phyloP scores from a whole-genome alignment of 2,113 vertebrate species.

The Abramis brama region DNA sequence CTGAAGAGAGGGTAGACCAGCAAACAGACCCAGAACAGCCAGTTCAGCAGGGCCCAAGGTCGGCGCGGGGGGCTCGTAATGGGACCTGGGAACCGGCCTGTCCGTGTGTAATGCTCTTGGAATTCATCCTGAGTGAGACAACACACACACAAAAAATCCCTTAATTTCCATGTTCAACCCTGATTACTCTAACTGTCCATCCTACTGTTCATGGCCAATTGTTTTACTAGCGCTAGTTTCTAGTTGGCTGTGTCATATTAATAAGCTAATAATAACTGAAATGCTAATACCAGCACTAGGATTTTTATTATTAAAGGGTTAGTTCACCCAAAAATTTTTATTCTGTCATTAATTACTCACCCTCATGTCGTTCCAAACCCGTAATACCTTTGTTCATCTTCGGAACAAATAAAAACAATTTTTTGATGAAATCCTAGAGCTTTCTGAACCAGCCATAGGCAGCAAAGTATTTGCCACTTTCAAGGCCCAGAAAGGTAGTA shows the following conservation, averaged over 20 bases:
- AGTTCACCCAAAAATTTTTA: too few relatives aligned
- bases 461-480: too few relatives aligned
- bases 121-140: conserved; percentile 82
- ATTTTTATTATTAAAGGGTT: neutral
- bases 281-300: neutral
- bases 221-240: too few relatives aligned
- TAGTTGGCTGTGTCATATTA: neutral
- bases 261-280: neutral
- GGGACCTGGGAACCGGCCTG: conserved; percentile 82
- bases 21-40: conserved; percentile 89
- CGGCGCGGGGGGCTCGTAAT: conserved; percentile 72
- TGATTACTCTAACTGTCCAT: too few relatives aligned
- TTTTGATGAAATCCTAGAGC: too few relatives aligned
- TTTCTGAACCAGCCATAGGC: too few relatives aligned
- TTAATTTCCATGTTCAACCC: neutral
- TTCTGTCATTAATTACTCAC: too few relatives aligned
- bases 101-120: conserved; percentile 86
- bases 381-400: too few relatives aligned
- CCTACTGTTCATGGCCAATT: too few relatives aligned
- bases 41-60: conserved; percentile 88
- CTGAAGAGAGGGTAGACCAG: conserved; percentile 86
- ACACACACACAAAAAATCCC: neutral
- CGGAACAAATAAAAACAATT: too few relatives aligned
- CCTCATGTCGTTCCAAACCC: too few relatives aligned
- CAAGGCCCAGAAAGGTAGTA: too few relatives aligned